Base-by-base conservation (phyloP, 1,140 invertebrate genomes). In the Drosophila mauritiana region DNA sequence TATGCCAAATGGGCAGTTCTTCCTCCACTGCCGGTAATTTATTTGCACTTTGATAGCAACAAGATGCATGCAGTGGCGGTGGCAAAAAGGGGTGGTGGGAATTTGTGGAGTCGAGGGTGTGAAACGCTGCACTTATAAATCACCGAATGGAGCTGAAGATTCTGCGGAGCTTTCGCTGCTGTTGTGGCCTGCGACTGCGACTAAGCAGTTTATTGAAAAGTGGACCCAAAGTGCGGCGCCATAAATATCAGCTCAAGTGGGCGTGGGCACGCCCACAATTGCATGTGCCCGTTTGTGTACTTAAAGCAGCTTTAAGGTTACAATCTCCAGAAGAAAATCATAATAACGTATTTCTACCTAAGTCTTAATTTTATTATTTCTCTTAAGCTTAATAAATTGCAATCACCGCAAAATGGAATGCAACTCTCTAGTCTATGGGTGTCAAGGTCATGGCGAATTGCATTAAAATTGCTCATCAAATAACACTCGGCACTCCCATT, bases 161-260 rank as follows among this genome's bases (percentile, higher is more conserved):
- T 49, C 67, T 52, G 56, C 61, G 37, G 27, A 55, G 57, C 40
- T 68, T 58, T 42, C 20, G 64, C 49, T 57, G 56, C 42, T 78
- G 67, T 58, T 70, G 77, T 63, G 34, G 57, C 20, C 63, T 49
- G 75, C 53, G 49, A 45, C 61, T 49, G 55, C 81, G 55, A 88
- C 79, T 86, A 88, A 86, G 83, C 79, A 86, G 82, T 86, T 86
- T 86, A 86, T 86, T 86, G 82, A 86, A 86, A 86, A 88, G 75
- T 79, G 83, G 67, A 57, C 68, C 68, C 68, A 49, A 48, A 72
- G 68, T 49, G 68, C 65, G 36, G 13, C 43, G 52, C 68, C 68
- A 72, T 72, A 72, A 72, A 72, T 72, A 57, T 72, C 65, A 70
- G 39, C 51, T 73, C 48, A 52, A 75, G 56, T 63, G 61, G 72